A percentile compares a stretch with the other conserved stretches of the same genome.
Evolutionary conservation across 2,797 vertebrate species (phyloP).

Genomic region (Holocentrus rufus): DNA sequence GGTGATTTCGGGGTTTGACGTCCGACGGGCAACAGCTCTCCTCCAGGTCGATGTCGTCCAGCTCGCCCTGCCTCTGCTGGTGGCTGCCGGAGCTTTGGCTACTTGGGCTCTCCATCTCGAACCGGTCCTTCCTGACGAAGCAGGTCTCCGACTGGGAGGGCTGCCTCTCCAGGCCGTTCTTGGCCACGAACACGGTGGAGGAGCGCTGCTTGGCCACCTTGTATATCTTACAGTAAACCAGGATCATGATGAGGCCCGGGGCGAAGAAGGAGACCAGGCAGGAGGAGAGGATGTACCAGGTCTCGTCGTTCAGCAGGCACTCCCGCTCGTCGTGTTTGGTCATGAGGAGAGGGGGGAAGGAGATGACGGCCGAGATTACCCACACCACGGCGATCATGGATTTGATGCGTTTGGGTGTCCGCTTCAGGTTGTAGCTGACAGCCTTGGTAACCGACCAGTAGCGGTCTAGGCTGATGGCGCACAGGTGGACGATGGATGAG

Average conservation of each 20-base stretch:
- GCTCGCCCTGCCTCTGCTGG: constrained; percentile 78
- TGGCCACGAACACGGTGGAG: constrained; percentile 84
- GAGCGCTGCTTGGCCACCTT: constrained; percentile 86
- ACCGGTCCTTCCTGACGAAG: constrained; percentile 80
- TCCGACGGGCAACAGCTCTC: constrained; percentile 82
- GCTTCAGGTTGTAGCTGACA: constrained; percentile 88
- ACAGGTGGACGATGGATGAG: constrained; percentile 91
- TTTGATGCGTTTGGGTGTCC: constrained; percentile 87
- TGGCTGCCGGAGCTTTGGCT: constrained; percentile 81
- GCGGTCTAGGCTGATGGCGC: constrained; percentile 92
- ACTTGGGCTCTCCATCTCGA: constrained; percentile 81
- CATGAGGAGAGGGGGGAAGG: constrained; percentile 89
- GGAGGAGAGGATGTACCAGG: constrained; percentile 92
- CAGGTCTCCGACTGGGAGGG: constrained; percentile 84
- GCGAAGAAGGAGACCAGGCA: constrained; percentile 90
- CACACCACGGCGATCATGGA: constrained; percentile 88
- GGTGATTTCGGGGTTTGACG: constrained; percentile 75
- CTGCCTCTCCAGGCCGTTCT: constrained; percentile 80
- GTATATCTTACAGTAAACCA: constrained; percentile 92
- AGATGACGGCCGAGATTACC: constrained; percentile 86
- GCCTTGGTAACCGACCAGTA: constrained; percentile 94
- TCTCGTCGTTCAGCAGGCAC: constrained; percentile 89
- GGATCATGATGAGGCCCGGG: constrained; percentile 90
- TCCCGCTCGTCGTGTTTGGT: constrained; percentile 80
- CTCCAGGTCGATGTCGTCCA: constrained; percentile 87